Evolutionary conservation across 2,797 vertebrate genomes (phyloP).

Genomic region (Calcarius lapponicus): DNA sequence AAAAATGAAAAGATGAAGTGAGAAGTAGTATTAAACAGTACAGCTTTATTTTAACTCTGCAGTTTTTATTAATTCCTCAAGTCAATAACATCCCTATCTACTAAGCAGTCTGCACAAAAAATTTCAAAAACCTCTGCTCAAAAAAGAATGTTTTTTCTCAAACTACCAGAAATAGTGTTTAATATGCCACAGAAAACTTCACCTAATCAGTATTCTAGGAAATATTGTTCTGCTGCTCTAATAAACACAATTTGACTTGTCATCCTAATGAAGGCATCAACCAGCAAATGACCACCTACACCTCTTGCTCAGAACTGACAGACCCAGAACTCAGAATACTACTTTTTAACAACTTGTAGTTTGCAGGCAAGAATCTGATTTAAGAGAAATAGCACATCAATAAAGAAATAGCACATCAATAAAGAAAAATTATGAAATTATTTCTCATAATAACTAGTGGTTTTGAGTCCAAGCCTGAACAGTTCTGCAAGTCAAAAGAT

Average conservation of each 20-base stretch:
- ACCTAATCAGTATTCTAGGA: background rate
- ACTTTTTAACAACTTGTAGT: background rate
- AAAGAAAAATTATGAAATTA: background rate
- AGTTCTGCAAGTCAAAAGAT: background rate
- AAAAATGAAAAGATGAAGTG: background rate
- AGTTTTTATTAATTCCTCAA: background rate
- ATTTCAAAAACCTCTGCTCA: background rate
- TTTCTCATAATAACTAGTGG: background rate
- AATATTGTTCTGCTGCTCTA: background rate
- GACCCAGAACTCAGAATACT: background rate
- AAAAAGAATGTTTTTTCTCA: background rate
- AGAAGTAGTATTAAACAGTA: background rate
- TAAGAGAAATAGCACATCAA: background rate
- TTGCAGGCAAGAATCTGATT: fast-evolving
- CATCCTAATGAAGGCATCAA: background rate
- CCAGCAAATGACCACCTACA: background rate
- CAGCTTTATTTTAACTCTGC: background rate
- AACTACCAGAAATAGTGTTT: background rate
- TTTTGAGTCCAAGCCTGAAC: background rate
- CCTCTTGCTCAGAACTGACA: background rate
- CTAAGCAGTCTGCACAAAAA: background rate
- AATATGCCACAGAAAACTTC: background rate
- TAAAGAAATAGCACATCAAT: background rate
- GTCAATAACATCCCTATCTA: background rate
- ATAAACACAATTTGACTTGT: background rate